Base-by-base conservation (phyloP, 2,888 invertebrate genomes). In the Chrysina gloriosa region DNA sequence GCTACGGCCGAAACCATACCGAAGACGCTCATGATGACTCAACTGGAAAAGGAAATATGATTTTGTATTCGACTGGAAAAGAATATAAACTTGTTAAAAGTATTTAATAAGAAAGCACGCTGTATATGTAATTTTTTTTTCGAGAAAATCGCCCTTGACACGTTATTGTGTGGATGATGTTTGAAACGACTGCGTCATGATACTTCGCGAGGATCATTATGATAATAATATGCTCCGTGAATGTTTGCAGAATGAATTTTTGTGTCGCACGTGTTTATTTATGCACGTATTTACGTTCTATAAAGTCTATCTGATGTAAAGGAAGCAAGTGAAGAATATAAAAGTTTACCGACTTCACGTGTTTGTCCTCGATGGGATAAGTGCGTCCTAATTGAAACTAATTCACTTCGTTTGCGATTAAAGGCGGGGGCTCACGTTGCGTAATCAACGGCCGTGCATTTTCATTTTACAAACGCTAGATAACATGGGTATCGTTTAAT, bases 1-100 rank as follows among this genome's bases (percentile, higher is more conserved):
- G 94, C 94, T 77, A 95, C 92, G 76, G 94, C 92, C 80, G 94
- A 94, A 75, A 93, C 91, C 88, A 95, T 88, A 72, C 93, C 93
- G 80, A 93, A 90, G 73, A 94, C 88, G 79, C 92, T 90, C 94
- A 94, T 94, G 80, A 81, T 85, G 80, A 70, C 70, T 76, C 71
- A 75, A 70, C 73, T 75, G 73, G 19, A 76, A 76, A 61, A 42
- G 56, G 68, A 66, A 34, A 4, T 45, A 27, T 34, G n/a, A 34
- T n/a, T n/a, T n/a, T n/a, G n/a, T n/a, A n/a, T n/a, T n/a, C n/a
- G 21, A 14, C 16, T 25, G 3, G 31, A 31, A n/a, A 31, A 9
- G n/a, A 31, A 31, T 31, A 31, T 31, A 31, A 31, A 2, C n/a
- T 31, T 16, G 7, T 39, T 39, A 42, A 16, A 42, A 5, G n/a